A percentile compares a stretch with the other conserved stretches of the same genome.
Evolutionary conservation across 1,140 invertebrate genomes (phyloP).

Genomic region (Psix sp.): DNA sequence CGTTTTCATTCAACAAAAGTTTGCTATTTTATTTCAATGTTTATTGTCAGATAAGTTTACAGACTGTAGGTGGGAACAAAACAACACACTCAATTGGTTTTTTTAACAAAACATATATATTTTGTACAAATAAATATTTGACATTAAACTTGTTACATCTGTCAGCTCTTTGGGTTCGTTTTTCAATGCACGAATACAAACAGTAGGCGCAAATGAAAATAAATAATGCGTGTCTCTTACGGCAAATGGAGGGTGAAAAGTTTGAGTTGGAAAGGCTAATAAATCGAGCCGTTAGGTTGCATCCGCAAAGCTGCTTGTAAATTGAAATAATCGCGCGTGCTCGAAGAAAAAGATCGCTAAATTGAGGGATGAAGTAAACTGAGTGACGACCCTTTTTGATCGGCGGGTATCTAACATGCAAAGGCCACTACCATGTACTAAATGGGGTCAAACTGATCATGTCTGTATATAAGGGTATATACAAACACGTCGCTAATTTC

Average conservation of each 20-base stretch:
- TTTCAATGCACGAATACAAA: slow-evolving; percentile 24
- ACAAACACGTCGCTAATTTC: slow-evolving; percentile 36
- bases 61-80: too few relatives aligned
- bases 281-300: slow-evolving; percentile 11
- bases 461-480: slow-evolving; percentile 2
- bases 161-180: not conserved
- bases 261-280: not conserved
- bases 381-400: slow-evolving; percentile 18
- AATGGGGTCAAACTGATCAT: slow-evolving; percentile 7
- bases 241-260: not conserved
- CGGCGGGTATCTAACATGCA: slow-evolving; percentile 34
- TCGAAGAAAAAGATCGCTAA: slow-evolving; percentile 9
- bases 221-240: not conserved
- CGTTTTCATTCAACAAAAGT: too few relatives aligned
- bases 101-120: too few relatives aligned
- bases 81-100: too few relatives aligned
- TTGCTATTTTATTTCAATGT: too few relatives aligned
- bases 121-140: slow-evolving; percentile 37
- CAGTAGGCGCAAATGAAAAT: slow-evolving; percentile 13
- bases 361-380: slow-evolving; percentile 10
- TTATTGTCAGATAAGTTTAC: too few relatives aligned
- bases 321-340: slow-evolving; percentile 37
- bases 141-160: slow-evolving; percentile 8
- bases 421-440: slow-evolving; percentile 51
- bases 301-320: slow-evolving; percentile 1